Evolutionary conservation across 2,113 vertebrate species (phyloP), one percentile per base, ranked within the genome.

Genomic region (Dipodomys ordii): DNA sequence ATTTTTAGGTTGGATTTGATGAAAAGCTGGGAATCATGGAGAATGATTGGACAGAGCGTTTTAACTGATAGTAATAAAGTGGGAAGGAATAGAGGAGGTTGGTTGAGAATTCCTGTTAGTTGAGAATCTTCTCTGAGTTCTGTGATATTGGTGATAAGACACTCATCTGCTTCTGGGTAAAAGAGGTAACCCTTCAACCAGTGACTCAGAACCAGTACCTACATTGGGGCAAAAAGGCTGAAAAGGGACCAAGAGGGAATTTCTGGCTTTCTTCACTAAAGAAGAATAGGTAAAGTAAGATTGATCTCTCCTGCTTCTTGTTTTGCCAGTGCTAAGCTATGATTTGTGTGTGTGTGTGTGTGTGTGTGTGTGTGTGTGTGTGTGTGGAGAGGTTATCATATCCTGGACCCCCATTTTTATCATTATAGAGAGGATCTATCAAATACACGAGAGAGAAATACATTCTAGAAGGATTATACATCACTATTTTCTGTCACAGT

Each of bases 401-500:
- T 32, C 39, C 30, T 28, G 27, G 72, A 44, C 16, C 3, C 18
- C 3, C 2, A 6, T 49, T 16, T 23, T 18, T 77, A 91, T 35
- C 68, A 44, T 53, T 94, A 4, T 57, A 32, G 18, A 77, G 69
- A 69, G 28, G 20, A 80, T 6, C 16, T 78, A 83, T 39, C 5
- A 46, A 73, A 85, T 32, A 80, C 3, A 83, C 5, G 20, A 3
- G 11, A 85, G 39, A 83, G n/a, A 71, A 88, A 91, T 83, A 77
- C 11, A 67, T 62, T 83, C 79, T 6, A 65, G 64, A 25, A 88
- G 83, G 39, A 16, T 18, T 23, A 44, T 19, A 19, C 79, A 39
- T 30, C 83, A 74, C 92, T 76, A 57, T 80, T 68, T 62, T 93
- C 39, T 57, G 13, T 93, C 64, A 71, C 28, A 39, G 19, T 62